Percentiles rank a stretch among this genome's conserved stretches.
phyloP scores from a whole-genome alignment of 1,140 invertebrate species.

The Zaprionus tsacasi region DNA sequence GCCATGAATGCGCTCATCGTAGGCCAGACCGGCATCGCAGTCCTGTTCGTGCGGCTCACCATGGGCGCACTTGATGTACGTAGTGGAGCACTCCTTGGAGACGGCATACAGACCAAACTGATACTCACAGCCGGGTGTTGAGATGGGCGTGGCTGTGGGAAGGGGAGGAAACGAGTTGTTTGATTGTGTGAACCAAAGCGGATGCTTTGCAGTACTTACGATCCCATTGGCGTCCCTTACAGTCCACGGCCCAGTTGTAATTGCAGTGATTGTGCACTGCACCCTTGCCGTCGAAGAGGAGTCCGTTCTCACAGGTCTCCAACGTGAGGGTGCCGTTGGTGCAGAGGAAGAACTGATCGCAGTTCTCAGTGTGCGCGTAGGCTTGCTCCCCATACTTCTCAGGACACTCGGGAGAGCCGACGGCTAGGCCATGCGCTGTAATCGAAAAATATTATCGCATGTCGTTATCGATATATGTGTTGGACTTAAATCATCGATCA shows the following conservation, averaged over 20 bases:
- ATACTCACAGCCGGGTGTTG: slow-evolving; percentile 92
- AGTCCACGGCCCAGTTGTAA: slow-evolving; percentile 96
- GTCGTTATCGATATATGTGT: not conserved
- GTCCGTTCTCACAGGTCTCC: slow-evolving; percentile 95
- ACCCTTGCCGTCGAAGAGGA: slow-evolving; percentile 95
- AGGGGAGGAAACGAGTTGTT: not conserved
- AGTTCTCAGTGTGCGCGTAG: slow-evolving; percentile 93
- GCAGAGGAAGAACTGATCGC: slow-evolving; percentile 95
- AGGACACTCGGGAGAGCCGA: slow-evolving; percentile 86
- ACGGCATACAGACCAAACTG: slow-evolving; percentile 95
- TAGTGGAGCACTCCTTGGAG: slow-evolving; percentile 91
- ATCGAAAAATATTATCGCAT: slow-evolving; percentile 1
- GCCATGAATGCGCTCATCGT: slow-evolving; percentile 93
- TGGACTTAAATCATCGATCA: not conserved
- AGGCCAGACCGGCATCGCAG: slow-evolving; percentile 94
- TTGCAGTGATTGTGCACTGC: slow-evolving; percentile 96
- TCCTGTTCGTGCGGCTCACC: slow-evolving; percentile 91
- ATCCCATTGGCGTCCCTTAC: slow-evolving; percentile 92
- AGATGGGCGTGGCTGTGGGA: slow-evolving; percentile 89
- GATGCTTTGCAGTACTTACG: slow-evolving; percentile 86
- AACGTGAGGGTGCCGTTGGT: slow-evolving; percentile 95
- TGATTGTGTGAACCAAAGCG: slow-evolving; percentile 1
- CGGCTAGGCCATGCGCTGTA: slow-evolving; percentile 68
- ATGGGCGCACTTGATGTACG: slow-evolving; percentile 93
- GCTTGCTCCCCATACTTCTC: slow-evolving; percentile 90